Evolutionary conservation across 2,888 invertebrate genomes (phyloP), one percentile per base, ranked within the genome.

Genomic region (Thumatha senex): DNA sequence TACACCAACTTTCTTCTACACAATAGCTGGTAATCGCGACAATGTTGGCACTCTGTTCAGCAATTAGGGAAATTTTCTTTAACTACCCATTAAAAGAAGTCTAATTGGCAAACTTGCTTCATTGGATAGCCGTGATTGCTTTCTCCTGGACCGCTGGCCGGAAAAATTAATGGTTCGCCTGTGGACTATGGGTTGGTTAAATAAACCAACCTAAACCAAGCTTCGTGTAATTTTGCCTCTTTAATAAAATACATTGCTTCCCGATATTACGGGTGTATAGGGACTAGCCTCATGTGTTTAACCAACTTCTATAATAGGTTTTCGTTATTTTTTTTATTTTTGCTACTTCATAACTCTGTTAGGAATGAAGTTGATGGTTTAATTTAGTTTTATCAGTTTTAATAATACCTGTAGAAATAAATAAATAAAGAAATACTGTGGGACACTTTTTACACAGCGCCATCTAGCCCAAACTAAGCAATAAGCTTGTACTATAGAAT

Each of bases 71-170:
- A 78, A 82, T 80, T 82, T 81, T 71, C 78, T 80, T 79, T 76
- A 80, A 84, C 77, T 76, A 75, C 76, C 80, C 76, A 82, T 86
- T 81, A 82, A 82, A 83, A 83, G 78, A 83, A 76, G 77, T 77
- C 79, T 86, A 85, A 86, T 86, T 84, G 85, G 80, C 72, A 76
- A 84, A 83, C 78, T 83, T 84, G 84, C 76, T 84, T 84, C 84
- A 85, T 84, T 83, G 84, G 76, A 80, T 76, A 77, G 69, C 74
- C 72, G 72, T 80, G 84, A 86, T 84, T 85, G 82, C 81, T 82
- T 82, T 80, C 77, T 76, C 72, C 69, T 73, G 73, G 76, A 71
- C 70, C 76, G 73, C 59, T 65, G 70, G 72, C 68, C 73, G 78
- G 80, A 81, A 79, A 79, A 81, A 82, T 77, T 80, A 83, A 83